Conservation (phyloP, 2,797 vertebrate genomes). For the Phrynocephalus guinanensis region DNA sequence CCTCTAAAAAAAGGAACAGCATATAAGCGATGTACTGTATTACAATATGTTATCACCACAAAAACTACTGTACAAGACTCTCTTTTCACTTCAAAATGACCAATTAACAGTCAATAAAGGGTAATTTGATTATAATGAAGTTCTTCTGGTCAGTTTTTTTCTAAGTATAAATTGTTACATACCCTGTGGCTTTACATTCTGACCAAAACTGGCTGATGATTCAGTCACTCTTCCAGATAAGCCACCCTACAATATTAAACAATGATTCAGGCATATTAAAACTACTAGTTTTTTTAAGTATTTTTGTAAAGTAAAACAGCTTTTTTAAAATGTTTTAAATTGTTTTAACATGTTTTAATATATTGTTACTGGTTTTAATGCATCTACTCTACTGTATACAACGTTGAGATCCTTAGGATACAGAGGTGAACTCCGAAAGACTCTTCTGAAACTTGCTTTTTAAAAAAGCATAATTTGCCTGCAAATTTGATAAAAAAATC, state of each 20-base stretch:
- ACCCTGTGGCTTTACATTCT: conserved; percentile 10
- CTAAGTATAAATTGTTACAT: not conserved
- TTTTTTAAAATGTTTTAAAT: too few species aligned
- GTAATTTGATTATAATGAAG: not conserved
- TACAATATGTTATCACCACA: not conserved
- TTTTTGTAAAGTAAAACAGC: not conserved
- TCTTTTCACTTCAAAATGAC: not conserved
- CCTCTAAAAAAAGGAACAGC: not conserved
- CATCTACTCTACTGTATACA: too few species aligned
- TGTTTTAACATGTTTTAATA: too few species aligned
- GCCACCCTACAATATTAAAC: conserved; percentile 10
- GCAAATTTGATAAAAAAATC: too few species aligned
- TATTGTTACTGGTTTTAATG: too few species aligned
- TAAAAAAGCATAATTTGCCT: too few species aligned
- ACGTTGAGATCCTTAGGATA: too few species aligned
- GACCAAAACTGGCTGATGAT: not conserved
- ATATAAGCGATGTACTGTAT: not conserved
- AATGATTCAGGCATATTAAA: not conserved
- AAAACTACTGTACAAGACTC: too few species aligned
- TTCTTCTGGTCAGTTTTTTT: not conserved
- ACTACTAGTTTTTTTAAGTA: not conserved
- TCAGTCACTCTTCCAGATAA: conserved; percentile 25
- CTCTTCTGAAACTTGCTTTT: too few species aligned
- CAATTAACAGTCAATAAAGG: not conserved
- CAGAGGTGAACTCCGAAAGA: too few species aligned